A percentile compares a stretch with the other conserved stretches of the same genome.
These are phyloP conservation scores for Hetaerina titia DNA, from an alignment of 2,888 invertebrate species.

Conservation along the genomic window DNA sequence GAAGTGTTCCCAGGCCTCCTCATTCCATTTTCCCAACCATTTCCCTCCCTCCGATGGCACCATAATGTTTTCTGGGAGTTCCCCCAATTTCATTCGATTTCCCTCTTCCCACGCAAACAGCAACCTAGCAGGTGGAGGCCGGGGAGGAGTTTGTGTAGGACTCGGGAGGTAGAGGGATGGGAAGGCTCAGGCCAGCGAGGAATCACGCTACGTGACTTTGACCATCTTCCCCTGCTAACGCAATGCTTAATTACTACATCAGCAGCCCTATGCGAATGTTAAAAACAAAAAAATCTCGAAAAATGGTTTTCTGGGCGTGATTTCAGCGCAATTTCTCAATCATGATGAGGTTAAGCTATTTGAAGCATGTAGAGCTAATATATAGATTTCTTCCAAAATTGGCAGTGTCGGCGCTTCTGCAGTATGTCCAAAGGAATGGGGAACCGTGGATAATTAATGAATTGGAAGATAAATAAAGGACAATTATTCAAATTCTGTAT, in stretches of 20 bases:
- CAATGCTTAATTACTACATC: conserved; percentile 27
- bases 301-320: background rate
- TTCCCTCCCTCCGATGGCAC: background rate
- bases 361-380: no score
- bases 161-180: background rate
- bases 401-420: background rate
- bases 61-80: background rate
- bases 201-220: conserved; percentile 33
- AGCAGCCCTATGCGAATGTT: background rate
- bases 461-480: no score
- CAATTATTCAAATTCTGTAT: no score
- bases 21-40: background rate
- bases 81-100: conserved; percentile 31
- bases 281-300: background rate
- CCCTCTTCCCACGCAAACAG: conserved; percentile 5
- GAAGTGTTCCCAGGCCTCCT: background rate
- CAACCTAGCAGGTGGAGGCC: background rate
- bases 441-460: no score
- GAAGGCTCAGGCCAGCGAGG: background rate
- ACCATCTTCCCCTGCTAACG: background rate
- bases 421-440: no score
- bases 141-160: background rate
- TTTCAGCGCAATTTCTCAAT: background rate
- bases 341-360: background rate
- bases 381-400: background rate